A percentile compares a stretch with the other conserved stretches of the same genome.
phyloP scores from a whole-genome alignment of 2,888 invertebrate genomes.

The Brachycybe producta region DNA sequence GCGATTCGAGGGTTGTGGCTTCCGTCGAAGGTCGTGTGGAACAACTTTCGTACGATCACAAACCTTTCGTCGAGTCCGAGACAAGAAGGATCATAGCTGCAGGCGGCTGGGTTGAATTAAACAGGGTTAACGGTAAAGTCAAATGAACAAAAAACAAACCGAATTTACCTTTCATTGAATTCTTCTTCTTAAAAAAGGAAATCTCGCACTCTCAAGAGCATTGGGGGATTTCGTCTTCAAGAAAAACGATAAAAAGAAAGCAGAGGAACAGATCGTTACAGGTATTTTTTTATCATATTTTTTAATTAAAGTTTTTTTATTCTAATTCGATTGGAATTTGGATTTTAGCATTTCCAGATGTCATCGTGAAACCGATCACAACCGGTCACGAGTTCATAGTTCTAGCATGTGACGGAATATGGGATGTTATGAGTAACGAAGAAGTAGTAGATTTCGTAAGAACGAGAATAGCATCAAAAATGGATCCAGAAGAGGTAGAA shows the following conservation, averaged over 20 bases:
- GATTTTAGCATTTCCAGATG: slow-evolving; percentile 76
- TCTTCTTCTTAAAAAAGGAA: slow-evolving; percentile 32
- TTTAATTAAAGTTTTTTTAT: slow-evolving; percentile 26
- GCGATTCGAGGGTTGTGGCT: slow-evolving; percentile 90
- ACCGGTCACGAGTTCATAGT: slow-evolving; percentile 94
- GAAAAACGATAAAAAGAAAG: slow-evolving; percentile 64
- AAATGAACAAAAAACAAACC: too few species aligned
- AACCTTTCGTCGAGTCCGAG: slow-evolving; percentile 81
- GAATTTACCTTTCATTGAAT: neutral
- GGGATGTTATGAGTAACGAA: slow-evolving; percentile 94
- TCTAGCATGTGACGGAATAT: slow-evolving; percentile 96
- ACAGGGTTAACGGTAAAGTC: slow-evolving; percentile 77
- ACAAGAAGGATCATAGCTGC: slow-evolving; percentile 75
- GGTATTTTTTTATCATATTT: slow-evolving; percentile 44
- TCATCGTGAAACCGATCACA: slow-evolving; percentile 62
- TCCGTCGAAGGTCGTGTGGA: slow-evolving; percentile 66
- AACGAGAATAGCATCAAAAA: slow-evolving; percentile 59
- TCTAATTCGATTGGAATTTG: neutral
- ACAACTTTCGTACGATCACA: slow-evolving; percentile 79
- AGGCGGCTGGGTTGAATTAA: slow-evolving; percentile 94
- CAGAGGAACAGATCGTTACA: slow-evolving; percentile 94
- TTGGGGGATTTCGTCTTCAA: slow-evolving; percentile 96
- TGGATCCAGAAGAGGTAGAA: slow-evolving; percentile 66
- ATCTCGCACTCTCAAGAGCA: slow-evolving; percentile 87
- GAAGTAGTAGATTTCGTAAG: slow-evolving; percentile 87